A percentile compares a stretch with the other conserved stretches of the same genome.
phyloP scores from a whole-genome alignment of 1,140 invertebrate species.

The Dufourea novaeangliae region DNA sequence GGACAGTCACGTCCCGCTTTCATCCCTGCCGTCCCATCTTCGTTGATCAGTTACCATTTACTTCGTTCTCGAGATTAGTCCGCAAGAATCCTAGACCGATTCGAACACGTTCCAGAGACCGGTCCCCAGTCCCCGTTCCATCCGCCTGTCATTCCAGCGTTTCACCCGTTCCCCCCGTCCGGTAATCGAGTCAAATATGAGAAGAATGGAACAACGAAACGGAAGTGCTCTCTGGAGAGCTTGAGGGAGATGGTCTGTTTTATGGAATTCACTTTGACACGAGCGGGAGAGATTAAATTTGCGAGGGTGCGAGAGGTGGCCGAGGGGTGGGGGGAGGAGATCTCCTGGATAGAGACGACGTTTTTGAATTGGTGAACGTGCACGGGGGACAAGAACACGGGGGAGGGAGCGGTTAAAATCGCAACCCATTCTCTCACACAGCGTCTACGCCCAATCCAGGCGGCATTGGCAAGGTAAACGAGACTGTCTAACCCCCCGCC shows the following conservation, averaged over 20 bases:
- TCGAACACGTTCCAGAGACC: conserved; percentile 8
- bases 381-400: too few relatives aligned
- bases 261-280: conserved; percentile 57
- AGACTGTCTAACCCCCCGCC: conserved; percentile 19
- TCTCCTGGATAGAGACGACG: conserved; percentile 14
- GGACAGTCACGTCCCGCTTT: conserved; percentile 32
- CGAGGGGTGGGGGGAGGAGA: background rate
- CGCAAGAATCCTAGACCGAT: conserved; percentile 33
- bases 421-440: conserved; percentile 10
- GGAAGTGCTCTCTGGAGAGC: conserved; percentile 40
- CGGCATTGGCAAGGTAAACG: conserved; percentile 45
- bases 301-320: conserved; percentile 6
- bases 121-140: too few relatives aligned
- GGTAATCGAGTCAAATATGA: conserved; percentile 58
- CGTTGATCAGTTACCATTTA: conserved; percentile 52
- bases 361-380: conserved; percentile 46
- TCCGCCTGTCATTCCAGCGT: background rate
- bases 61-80: conserved; percentile 46
- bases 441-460: conserved; percentile 16
- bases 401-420: conserved; percentile 37
- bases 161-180: background rate
- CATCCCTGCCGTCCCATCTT: background rate
- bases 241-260: conserved; percentile 43
- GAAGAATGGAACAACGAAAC: conserved; percentile 54
- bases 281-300: conserved; percentile 58